These are phyloP conservation scores for Ceratina australensis DNA, from an alignment of 1,140 invertebrate species.

Conservation along the genomic window DNA sequence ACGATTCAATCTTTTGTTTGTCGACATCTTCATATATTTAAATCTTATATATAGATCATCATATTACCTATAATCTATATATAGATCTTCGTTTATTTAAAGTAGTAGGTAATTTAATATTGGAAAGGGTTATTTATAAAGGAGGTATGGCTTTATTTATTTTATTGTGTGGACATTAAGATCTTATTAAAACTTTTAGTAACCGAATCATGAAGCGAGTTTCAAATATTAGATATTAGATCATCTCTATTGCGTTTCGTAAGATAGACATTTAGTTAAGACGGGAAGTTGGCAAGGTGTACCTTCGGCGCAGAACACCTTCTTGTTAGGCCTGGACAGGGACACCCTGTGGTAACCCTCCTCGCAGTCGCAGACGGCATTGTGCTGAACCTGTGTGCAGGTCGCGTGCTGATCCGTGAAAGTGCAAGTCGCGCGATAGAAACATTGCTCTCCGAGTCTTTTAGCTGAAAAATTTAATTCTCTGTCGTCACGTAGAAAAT, in stretches of 20 bases:
- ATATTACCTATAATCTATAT: too few relatives aligned
- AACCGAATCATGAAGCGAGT: background rate
- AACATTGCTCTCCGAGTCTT: constrained; percentile 90
- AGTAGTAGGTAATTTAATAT: too few relatives aligned
- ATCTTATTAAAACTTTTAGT: background rate
- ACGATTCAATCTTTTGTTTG: background rate
- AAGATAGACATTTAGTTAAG: too few relatives aligned
- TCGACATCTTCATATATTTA: background rate
- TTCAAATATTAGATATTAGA: too few relatives aligned
- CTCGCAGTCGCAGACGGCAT: constrained; percentile 90
- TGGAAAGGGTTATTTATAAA: too few relatives aligned
- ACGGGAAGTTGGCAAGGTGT: constrained; percentile 48
- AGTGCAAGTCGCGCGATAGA: constrained; percentile 88
- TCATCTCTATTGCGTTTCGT: too few relatives aligned
- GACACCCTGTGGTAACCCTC: constrained; percentile 88
- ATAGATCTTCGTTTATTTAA: too few relatives aligned
- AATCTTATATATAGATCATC: too few relatives aligned
- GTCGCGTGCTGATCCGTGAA: constrained; percentile 88
- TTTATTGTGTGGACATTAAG: too few relatives aligned
- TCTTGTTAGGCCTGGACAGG: constrained; percentile 85
- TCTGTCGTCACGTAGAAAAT: too few relatives aligned
- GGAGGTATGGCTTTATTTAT: too few relatives aligned
- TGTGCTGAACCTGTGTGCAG: constrained; percentile 90
- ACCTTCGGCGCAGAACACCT: constrained; percentile 91
- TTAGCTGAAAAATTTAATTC: constrained; percentile 82